A percentile compares a stretch with the other conserved stretches of the same genome.
These are phyloP conservation scores for Rallus crepitans DNA, from an alignment of 2,797 vertebrate genomes.

Conservation along the genomic window DNA sequence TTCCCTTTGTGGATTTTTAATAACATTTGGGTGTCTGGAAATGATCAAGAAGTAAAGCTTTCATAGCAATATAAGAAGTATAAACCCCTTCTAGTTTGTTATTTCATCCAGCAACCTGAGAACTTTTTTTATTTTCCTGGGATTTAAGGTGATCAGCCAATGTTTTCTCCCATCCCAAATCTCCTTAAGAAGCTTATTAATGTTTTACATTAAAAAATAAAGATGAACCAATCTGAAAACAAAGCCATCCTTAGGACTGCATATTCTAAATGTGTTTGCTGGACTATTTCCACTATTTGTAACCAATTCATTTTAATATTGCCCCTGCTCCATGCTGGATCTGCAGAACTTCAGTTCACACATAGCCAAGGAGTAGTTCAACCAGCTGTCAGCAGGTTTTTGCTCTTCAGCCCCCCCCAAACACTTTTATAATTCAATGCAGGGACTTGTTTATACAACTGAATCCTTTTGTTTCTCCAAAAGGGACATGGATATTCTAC, in stretches of 20 bases:
- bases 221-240: conserved; percentile 42
- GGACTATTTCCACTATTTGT: conserved; percentile 36
- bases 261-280: conserved; percentile 25
- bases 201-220: conserved; percentile 57
- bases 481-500: conserved; percentile 51
- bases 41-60: conserved; percentile 68
- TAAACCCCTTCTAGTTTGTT: conserved; percentile 61
- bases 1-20: conserved; percentile 57
- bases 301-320: conserved; percentile 50
- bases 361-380: neutral
- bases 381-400: conserved; percentile 39
- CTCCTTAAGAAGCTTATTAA: conserved; percentile 50
- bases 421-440: conserved; percentile 15
- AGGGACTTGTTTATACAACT: conserved; percentile 64
- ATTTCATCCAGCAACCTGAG: conserved; percentile 61
- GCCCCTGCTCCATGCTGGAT: conserved; percentile 5
- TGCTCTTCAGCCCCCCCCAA: neutral
- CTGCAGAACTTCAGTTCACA: conserved; percentile 49
- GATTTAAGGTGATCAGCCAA: conserved; percentile 49
- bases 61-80: conserved; percentile 47
- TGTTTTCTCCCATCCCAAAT: conserved; percentile 30
- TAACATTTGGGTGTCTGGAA: conserved; percentile 58
- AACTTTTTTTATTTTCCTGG: conserved; percentile 48
- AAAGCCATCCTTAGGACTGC: conserved; percentile 12
- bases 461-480: conserved; percentile 67